Evolutionary conservation across 2,888 invertebrate genomes (phyloP), one percentile per base, ranked within the genome.

Genomic region (Cheilosia impressa): DNA sequence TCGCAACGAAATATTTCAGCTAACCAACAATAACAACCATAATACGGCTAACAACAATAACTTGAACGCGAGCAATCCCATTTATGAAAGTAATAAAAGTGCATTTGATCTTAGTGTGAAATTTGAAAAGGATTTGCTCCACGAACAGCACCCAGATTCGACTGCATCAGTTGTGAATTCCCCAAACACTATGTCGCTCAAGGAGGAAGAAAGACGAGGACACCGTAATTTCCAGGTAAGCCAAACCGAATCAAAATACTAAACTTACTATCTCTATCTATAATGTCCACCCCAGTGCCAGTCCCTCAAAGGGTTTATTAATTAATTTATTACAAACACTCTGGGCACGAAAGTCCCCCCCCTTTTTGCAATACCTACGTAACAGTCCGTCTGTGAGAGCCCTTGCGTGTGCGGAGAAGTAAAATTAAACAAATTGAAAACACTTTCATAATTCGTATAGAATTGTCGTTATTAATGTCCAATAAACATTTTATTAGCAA

Each of bases 191-290:
- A 89, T 90, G 88, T 85, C 90, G 88, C 80, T 90, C 89, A 87
- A 90, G 69, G 89, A 90, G 79, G 91, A 91, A 68, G 90, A 91
- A 71, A 91, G 90, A 87, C 90, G 91, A 60, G 89, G 90, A 69
- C 89, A 90, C 71, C 89, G 92, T 87, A 90, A 90, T 89, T 92
- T 92, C 89, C 91, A 92, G 91, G 92, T 92, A 89, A 91, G 91
- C 80, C 24, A 31, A 73, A 65, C 17, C 34, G 53, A 65, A 66
- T 78, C 78, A 58, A 73, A 83, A 72, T 22, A 62, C 31, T 19
- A 55, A 38, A 38, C 13, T 13, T 13, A 31, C 31, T 31, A 31
- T 41, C 38, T 60, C 50, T 50, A 53, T 31, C 45, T 24, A 7
- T n/a, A 52, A 15, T 10, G 22, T 17, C 31, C n/a, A 47, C 19